Evolutionary conservation across 1,140 invertebrate genomes (phyloP), one percentile per base, ranked within the genome.

Genomic region (Chymomyza costata): DNA sequence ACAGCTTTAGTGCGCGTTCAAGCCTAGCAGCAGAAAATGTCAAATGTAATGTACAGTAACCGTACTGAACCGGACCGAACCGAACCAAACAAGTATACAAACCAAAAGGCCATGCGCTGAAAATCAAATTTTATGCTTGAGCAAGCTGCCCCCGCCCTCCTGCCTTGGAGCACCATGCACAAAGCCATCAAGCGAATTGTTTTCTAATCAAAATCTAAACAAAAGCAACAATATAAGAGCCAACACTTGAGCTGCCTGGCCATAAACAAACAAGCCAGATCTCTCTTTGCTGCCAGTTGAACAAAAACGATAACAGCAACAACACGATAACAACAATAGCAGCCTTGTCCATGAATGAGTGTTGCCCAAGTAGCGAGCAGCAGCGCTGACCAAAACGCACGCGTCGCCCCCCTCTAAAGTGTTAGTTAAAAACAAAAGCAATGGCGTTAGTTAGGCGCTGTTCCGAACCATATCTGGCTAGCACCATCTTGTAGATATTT

Each of bases 211-310:
- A 71, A 76, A 66, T 48, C 71, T 58, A 70, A 76, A 70, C 71
- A 73, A 74, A 59, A 61, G 48, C 62, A 53, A 71, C n/a, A n/a
- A 66, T 52, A 74, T 52, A 65, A 67, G 54, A 63, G 52, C 55
- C 65, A 78, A 66, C 66, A 78, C 70, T 76, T 78, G 65, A 78
- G 56, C 56, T 65, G 71, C 70, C 61, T 76, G 69, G 71, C 71
- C 71, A 78, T 76, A 66, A 66, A 58, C 71, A 76, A 76, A 76
- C n/a, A n/a, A n/a, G n/a, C n/a, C n/a, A n/a, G n/a, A n/a, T n/a
- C n/a, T n/a, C n/a, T n/a, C n/a, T n/a, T n/a, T n/a, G n/a, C n/a
- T n/a, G n/a, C n/a, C n/a, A n/a, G n/a, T n/a, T n/a, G n/a, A n/a
- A n/a, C n/a, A n/a, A n/a, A n/a, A n/a, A n/a, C n/a, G n/a, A n/a